phyloP scores from a whole-genome alignment of 1,140 invertebrate species.

The Stegodyphus mimosarum region DNA sequence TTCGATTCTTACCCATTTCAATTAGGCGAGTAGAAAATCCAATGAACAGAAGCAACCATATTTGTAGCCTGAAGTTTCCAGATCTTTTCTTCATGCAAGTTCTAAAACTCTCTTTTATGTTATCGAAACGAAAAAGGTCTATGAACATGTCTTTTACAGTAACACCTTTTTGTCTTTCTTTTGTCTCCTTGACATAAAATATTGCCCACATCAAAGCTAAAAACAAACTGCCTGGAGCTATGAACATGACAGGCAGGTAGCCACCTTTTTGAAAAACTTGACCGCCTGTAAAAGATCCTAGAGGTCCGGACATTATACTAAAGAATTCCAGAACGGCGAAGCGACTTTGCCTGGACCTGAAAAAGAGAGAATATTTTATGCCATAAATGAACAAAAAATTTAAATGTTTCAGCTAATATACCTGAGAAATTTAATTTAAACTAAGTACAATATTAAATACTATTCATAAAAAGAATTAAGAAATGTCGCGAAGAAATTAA shows the following conservation, averaged over 20 bases:
- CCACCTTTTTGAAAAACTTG: conserved; percentile 19
- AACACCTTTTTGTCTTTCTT: conserved; percentile 6
- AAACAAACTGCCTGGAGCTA: conserved; percentile 8
- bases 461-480: too few relatives aligned
- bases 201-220: conserved; percentile 27
- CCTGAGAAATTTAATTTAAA: too few relatives aligned
- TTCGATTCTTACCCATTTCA: conserved; percentile 30
- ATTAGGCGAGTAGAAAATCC: conserved; percentile 20
- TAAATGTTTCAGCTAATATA: too few relatives aligned
- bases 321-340: conserved; percentile 53
- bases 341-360: conserved; percentile 35
- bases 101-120: conserved; percentile 39
- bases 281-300: conserved; percentile 29
- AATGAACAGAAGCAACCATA: conserved; percentile 32
- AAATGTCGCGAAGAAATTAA: too few relatives aligned
- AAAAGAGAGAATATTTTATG: neutral
- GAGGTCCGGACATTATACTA: conserved; percentile 29
- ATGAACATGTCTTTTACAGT: conserved; percentile 9
- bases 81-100: conserved; percentile 30
- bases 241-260: conserved; percentile 25
- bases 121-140: conserved; percentile 40
- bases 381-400: too few relatives aligned
- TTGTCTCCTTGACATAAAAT: conserved; percentile 43
- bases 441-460: too few relatives aligned
- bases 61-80: conserved; percentile 50